phyloP scores from a whole-genome alignment of 1,140 invertebrate genomes.

The Drosophila willistoni region DNA sequence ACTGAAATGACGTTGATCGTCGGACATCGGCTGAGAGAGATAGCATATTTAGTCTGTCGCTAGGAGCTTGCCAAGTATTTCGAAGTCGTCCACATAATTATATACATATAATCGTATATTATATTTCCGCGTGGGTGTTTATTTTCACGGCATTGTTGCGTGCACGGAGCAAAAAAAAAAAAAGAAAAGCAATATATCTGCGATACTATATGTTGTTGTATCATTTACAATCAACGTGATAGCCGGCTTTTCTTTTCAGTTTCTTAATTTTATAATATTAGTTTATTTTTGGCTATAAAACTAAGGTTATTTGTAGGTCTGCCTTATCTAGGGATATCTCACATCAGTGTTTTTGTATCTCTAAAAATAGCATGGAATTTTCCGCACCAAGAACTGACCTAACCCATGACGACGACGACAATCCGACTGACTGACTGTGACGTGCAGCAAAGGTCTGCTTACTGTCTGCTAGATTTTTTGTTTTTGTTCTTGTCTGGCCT shows the following conservation, averaged over 20 bases:
- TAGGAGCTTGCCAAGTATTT: background rate
- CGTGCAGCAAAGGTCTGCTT: constrained; percentile 33
- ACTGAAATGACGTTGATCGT: constrained; percentile 22
- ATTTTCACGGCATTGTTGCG: constrained; percentile 50
- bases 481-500: constrained; percentile 9
- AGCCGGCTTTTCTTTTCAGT: constrained; percentile 42
- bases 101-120: too few relatives aligned
- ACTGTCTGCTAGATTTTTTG: constrained; percentile 23
- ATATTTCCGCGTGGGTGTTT: constrained; percentile 43
- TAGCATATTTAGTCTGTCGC: constrained; percentile 4
- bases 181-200: background rate
- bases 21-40: constrained; percentile 3
- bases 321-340: constrained; percentile 25
- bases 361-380: constrained; percentile 63
- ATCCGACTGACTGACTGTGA: constrained; percentile 16
- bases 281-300: constrained; percentile 6
- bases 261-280: constrained; percentile 15
- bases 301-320: constrained; percentile 77
- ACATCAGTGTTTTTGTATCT: background rate
- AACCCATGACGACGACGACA: constrained; percentile 51
- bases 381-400: constrained; percentile 63
- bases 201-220: constrained; percentile 40
- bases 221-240: constrained; percentile 53
- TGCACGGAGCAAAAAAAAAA: constrained; percentile 30
- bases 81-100: background rate